A percentile compares a stretch with the other conserved stretches of the same genome.
phyloP scores from a whole-genome alignment of 2,113 vertebrate species.

The Alces alces region DNA sequence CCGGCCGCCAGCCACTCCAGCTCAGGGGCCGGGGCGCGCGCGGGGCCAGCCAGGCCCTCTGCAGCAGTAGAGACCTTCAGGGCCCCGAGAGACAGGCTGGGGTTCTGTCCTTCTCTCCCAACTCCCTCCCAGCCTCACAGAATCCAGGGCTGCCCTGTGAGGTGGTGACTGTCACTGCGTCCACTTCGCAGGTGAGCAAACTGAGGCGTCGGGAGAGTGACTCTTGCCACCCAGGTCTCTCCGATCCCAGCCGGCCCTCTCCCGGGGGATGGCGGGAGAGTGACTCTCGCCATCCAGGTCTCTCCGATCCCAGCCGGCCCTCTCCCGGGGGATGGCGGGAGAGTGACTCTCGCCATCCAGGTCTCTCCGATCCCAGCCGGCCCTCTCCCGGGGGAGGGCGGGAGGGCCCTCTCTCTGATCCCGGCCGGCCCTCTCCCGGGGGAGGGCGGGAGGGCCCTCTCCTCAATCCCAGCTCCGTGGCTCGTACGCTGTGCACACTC shows the following conservation, averaged over 20 bases:
- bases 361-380: too few species aligned
- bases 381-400: too few species aligned
- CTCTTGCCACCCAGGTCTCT: neutral
- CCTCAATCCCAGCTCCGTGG: neutral
- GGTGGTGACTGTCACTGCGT: neutral
- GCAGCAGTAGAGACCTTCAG: neutral
- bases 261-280: neutral
- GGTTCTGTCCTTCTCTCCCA: neutral
- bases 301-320: too few species aligned
- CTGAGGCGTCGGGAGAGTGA: neutral
- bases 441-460: neutral
- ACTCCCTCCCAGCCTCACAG: neutral
- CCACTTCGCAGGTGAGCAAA: neutral
- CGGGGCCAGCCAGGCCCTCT: fast-evolving
- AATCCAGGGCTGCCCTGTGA: neutral
- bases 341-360: too few species aligned
- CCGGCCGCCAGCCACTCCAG: neutral
- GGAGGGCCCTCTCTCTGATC: too few species aligned
- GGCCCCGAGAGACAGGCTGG: neutral
- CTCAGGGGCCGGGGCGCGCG: neutral
- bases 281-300: too few species aligned
- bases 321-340: too few species aligned
- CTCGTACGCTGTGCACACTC: neutral
- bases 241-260: neutral
- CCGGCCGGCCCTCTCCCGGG: neutral